Conservation (phyloP, 2,797 vertebrate species). For the Ctenopoma kingsleyae region DNA sequence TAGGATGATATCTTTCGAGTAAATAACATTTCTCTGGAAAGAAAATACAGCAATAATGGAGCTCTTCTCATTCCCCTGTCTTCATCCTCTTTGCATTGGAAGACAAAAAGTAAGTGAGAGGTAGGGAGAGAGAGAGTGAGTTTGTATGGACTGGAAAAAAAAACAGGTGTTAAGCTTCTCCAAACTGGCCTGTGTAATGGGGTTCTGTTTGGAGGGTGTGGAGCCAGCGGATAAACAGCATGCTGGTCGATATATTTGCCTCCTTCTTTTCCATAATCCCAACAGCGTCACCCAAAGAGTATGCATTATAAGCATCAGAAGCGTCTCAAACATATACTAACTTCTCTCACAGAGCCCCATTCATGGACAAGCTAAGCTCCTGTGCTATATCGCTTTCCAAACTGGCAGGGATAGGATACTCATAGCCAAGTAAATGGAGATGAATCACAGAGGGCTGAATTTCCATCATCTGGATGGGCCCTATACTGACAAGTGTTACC, state of each 20-base stretch:
- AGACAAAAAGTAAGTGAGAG: slow-evolving; percentile 82
- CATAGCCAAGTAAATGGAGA: slow-evolving; percentile 75
- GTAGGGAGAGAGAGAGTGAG: slow-evolving; percentile 77
- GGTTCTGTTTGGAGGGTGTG: slow-evolving; percentile 78
- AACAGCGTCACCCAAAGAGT: slow-evolving; percentile 76
- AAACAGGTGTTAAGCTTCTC: slow-evolving; percentile 84
- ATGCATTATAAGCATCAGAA: slow-evolving; percentile 76
- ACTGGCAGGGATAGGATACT: slow-evolving; percentile 76
- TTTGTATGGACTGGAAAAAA: slow-evolving; percentile 74
- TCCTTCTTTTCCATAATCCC: slow-evolving; percentile 80
- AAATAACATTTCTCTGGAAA: slow-evolving; percentile 86
- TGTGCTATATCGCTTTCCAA: slow-evolving; percentile 73
- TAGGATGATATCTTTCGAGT: slow-evolving; percentile 88
- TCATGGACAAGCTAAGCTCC: slow-evolving; percentile 78
- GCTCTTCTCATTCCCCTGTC: slow-evolving; percentile 78
- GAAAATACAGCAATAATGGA: slow-evolving; percentile 84
- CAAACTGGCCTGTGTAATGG: slow-evolving; percentile 82
- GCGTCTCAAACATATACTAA: slow-evolving; percentile 76
- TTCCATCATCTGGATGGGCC: slow-evolving; percentile 76
- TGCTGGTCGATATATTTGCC: slow-evolving; percentile 77
- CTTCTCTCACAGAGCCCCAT: slow-evolving; percentile 74
- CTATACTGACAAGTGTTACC: slow-evolving; percentile 57
- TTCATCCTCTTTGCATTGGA: slow-evolving; percentile 85
- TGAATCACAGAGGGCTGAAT: slow-evolving; percentile 76
- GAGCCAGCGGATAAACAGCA: slow-evolving; percentile 80